A percentile compares a stretch with the other conserved stretches of the same genome.
Evolutionary conservation across 1,140 invertebrate species (phyloP).

Genomic region (Pollicipes pollicipes): DNA sequence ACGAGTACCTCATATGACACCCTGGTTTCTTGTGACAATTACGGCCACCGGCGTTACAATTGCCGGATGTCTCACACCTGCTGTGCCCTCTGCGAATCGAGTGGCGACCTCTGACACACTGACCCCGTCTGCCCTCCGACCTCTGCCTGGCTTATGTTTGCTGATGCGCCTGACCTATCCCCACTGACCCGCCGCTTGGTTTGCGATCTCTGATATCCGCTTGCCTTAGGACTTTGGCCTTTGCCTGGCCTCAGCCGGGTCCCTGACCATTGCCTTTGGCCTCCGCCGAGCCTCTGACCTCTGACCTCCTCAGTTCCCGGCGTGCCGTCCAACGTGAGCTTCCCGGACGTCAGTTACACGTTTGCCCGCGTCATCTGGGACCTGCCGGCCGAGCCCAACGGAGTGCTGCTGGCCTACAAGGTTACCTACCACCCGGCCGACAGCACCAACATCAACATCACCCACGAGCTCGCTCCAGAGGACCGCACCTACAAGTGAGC

Average conservation of each 20-base stretch:
- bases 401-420: slow-evolving; percentile 77
- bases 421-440: slow-evolving; percentile 64
- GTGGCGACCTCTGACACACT: too few species aligned
- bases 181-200: too few species aligned
- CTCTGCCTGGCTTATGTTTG: slow-evolving; percentile 3
- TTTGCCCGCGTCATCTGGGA: slow-evolving; percentile 90
- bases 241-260: too few species aligned
- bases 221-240: too few species aligned
- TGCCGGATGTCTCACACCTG: too few species aligned
- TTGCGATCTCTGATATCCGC: too few species aligned
- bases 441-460: slow-evolving; percentile 43
- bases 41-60: too few species aligned
- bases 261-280: too few species aligned
- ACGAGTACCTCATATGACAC: neutral
- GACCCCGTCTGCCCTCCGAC: too few species aligned
- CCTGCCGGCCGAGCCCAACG: slow-evolving; percentile 84
- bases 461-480: slow-evolving; percentile 63
- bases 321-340: slow-evolving; percentile 81
- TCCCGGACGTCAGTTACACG: slow-evolving; percentile 81
- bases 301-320: slow-evolving; percentile 60
- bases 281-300: too few species aligned
- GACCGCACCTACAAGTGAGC: slow-evolving; percentile 58
- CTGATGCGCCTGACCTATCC: neutral
- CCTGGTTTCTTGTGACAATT: too few species aligned
- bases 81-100: too few species aligned